A percentile compares a stretch with the other conserved stretches of the same genome.
Evolutionary conservation across 2,888 invertebrate genomes (phyloP).

Genomic region (Lepidochitona cinerea): DNA sequence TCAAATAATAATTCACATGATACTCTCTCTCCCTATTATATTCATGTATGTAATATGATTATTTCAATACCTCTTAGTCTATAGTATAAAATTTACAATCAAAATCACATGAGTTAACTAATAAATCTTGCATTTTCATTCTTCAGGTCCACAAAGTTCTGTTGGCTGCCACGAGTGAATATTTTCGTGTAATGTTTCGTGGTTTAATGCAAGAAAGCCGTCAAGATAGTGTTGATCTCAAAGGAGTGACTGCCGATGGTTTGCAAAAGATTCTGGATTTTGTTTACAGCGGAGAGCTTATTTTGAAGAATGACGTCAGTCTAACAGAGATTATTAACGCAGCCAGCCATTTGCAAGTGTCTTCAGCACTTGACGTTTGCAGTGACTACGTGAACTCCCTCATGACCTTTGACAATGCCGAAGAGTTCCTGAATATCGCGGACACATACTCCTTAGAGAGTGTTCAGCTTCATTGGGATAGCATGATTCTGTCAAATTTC

Average conservation of each 20-base stretch:
- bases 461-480: slow-evolving; percentile 60
- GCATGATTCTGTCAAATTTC: slow-evolving; percentile 64
- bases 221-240: slow-evolving; percentile 66
- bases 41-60: too few relatives aligned
- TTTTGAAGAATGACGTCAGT: slow-evolving; percentile 61
- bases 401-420: slow-evolving; percentile 67
- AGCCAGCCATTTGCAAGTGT: slow-evolving; percentile 66
- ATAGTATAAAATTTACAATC: too few relatives aligned
- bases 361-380: slow-evolving; percentile 66
- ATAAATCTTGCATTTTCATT: slow-evolving; percentile 11
- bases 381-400: slow-evolving; percentile 66
- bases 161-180: slow-evolving; percentile 68
- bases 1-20: too few relatives aligned
- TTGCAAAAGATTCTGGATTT: slow-evolving; percentile 65
- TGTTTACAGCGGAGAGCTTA: slow-evolving; percentile 66
- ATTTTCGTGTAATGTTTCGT: slow-evolving; percentile 69
- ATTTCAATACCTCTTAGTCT: too few relatives aligned
- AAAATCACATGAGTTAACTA: too few relatives aligned
- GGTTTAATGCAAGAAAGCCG: slow-evolving; percentile 67
- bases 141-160: slow-evolving; percentile 67
- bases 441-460: slow-evolving; percentile 65
- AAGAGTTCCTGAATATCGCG: slow-evolving; percentile 64
- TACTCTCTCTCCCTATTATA: too few relatives aligned
- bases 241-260: slow-evolving; percentile 57
- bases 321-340: slow-evolving; percentile 67